phyloP scores from a whole-genome alignment of 2,797 vertebrate genomes.

The Fistularia tabacaria region DNA sequence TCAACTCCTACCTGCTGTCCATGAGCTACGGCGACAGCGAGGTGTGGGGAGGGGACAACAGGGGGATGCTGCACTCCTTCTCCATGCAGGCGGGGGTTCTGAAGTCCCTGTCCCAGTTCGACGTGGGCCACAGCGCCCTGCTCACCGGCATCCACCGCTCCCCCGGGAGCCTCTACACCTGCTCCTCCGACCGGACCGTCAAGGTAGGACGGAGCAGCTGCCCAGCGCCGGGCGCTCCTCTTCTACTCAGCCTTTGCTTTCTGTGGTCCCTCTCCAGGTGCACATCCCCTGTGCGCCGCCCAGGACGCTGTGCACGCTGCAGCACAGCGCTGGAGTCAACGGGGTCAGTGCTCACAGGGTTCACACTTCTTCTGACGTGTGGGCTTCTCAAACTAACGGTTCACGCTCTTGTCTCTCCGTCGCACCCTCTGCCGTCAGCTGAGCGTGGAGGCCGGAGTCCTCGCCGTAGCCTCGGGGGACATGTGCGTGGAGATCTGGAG shows the following conservation, averaged over 20 bases:
- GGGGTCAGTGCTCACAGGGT: conserved; percentile 70
- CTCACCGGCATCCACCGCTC: conserved; percentile 85
- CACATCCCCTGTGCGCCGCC: conserved; percentile 87
- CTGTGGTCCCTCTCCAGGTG: conserved; percentile 64
- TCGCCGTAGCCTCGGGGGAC: conserved; percentile 82
- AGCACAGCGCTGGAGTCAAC: conserved; percentile 74
- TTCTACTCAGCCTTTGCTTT: neutral
- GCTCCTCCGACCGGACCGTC: conserved; percentile 84
- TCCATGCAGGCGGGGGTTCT: conserved; percentile 73
- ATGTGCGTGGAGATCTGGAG: conserved; percentile 84
- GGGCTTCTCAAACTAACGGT: neutral
- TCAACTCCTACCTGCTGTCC: conserved; percentile 83
- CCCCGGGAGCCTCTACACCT: conserved; percentile 83
- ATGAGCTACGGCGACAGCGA: conserved; percentile 83
- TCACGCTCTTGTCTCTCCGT: neutral
- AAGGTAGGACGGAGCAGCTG: conserved; percentile 69
- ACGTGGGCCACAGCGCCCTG: conserved; percentile 85
- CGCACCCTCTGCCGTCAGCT: conserved; percentile 63
- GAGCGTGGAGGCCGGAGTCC: conserved; percentile 81
- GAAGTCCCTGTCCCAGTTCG: conserved; percentile 76
- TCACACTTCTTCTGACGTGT: neutral
- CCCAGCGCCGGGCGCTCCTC: no score
- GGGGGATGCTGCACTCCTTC: conserved; percentile 81
- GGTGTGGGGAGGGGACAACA: conserved; percentile 88
- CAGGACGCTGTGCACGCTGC: conserved; percentile 80